Evolutionary conservation across 2,888 invertebrate genomes (phyloP).

Genomic region (Melipona bicolor): DNA sequence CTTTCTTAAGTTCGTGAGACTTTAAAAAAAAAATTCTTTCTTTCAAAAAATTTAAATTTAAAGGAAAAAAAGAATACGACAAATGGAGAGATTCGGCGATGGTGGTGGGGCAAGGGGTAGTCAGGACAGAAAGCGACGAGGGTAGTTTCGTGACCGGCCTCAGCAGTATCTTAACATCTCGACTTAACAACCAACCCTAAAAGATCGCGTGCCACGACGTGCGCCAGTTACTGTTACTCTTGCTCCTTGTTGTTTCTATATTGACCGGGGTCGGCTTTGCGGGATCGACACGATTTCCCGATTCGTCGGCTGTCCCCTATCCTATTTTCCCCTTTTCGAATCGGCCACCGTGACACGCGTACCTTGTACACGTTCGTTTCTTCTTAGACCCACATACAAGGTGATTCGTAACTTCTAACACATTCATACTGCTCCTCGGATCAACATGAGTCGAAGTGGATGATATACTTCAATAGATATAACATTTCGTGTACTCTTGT

Average conservation of each 20-base stretch:
- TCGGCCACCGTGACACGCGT: conserved; percentile 26
- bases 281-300: conserved; percentile 57
- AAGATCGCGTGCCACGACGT: conserved; percentile 81
- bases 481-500: background rate
- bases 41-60: background rate
- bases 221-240: conserved; percentile 79
- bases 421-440: background rate
- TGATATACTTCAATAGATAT: background rate
- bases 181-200: conserved; percentile 76
- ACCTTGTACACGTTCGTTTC: conserved; percentile 1
- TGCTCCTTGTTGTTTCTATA: conserved; percentile 70
- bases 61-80: background rate
- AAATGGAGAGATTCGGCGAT: conserved; percentile 19
- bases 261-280: conserved; percentile 72
- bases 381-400: background rate
- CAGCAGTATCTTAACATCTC: conserved; percentile 81
- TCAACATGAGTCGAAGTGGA: background rate
- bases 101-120: conserved; percentile 11
- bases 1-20: background rate
- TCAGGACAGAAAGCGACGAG: conserved; percentile 44
- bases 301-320: conserved; percentile 46
- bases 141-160: conserved; percentile 80
- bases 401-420: background rate
- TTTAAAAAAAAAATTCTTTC: background rate
- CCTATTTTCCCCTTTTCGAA: conserved; percentile 30